phyloP scores from a whole-genome alignment of 2,113 vertebrate genomes.

The Ursus arctos region DNA sequence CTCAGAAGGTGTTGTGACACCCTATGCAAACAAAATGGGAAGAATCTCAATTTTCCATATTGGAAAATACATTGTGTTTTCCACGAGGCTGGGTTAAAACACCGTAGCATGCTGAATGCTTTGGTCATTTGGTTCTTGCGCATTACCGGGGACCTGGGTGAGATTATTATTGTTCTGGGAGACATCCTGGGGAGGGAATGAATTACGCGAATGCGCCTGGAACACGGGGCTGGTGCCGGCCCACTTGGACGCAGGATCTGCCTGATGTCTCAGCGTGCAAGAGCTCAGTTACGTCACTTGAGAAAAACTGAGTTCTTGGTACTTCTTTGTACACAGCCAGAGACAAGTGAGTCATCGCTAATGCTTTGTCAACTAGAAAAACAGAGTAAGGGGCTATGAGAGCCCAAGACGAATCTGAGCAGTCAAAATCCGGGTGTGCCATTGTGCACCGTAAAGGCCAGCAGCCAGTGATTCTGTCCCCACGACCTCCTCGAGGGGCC shows the following conservation, averaged over 20 bases:
- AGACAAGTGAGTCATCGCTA: background rate
- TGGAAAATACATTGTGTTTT: background rate
- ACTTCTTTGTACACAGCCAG: background rate
- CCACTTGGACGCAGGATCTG: background rate
- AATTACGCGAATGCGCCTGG: background rate
- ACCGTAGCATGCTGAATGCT: background rate
- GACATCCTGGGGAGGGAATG: background rate
- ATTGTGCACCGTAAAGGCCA: background rate
- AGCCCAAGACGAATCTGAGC: background rate
- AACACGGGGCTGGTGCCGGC: background rate
- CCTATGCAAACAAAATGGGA: background rate
- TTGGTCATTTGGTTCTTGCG: background rate
- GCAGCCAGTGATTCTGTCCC: background rate
- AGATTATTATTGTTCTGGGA: background rate
- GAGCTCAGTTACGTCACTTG: background rate
- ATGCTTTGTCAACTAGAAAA: background rate
- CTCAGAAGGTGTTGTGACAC: background rate
- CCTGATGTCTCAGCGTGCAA: background rate
- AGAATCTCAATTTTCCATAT: background rate
- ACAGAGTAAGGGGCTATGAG: background rate
- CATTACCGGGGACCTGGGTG: background rate
- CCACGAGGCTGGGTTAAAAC: background rate
- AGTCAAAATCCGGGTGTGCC: background rate
- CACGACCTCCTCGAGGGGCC: background rate
- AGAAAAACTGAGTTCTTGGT: background rate